These are phyloP conservation scores for Zoanthus solanderi DNA, from an alignment of 92 coral and sea anemone species.

Conservation along the genomic window DNA sequence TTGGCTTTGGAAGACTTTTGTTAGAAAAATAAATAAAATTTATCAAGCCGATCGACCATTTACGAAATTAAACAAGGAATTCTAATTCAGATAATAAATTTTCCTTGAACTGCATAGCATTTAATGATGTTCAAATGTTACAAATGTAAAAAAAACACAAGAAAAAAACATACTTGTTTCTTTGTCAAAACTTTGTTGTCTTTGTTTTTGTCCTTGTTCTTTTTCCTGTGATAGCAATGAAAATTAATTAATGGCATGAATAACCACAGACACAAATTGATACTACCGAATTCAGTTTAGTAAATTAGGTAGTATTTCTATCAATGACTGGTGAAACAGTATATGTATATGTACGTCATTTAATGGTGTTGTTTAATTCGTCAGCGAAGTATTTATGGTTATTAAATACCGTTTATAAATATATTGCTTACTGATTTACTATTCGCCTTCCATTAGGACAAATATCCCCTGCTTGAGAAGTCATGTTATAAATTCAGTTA, in stretches of 20 bases:
- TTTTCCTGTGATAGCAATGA: constrained; percentile 51
- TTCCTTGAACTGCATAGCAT: background rate
- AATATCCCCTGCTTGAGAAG: constrained; percentile 34
- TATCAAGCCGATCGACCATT: constrained; percentile 33
- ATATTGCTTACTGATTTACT: constrained; percentile 39
- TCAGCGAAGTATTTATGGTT: constrained; percentile 50
- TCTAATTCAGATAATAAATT: constrained; percentile 52
- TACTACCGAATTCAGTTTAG: constrained; percentile 53
- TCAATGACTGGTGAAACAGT: constrained; percentile 47
- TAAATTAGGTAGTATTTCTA: constrained; percentile 42
- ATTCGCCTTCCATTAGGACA: constrained; percentile 31
- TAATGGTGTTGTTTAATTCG: constrained; percentile 45
- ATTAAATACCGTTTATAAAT: constrained; percentile 8
- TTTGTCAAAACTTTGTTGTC: constrained; percentile 1
- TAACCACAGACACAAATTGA: constrained; percentile 47
- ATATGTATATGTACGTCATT: constrained; percentile 44
- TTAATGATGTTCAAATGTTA: constrained; percentile 47
- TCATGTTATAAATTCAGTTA: constrained; percentile 30
- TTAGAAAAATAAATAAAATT: constrained; percentile 46
- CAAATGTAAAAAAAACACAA: constrained; percentile 32
- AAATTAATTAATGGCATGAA: constrained; percentile 48
- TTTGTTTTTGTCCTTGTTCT: constrained; percentile 37
- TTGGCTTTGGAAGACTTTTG: constrained; percentile 32
- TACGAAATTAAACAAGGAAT: constrained; percentile 46
- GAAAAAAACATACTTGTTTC: constrained; percentile 35